phyloP scores from a whole-genome alignment of 1,140 invertebrate species.

The Tenebrio molitor region DNA sequence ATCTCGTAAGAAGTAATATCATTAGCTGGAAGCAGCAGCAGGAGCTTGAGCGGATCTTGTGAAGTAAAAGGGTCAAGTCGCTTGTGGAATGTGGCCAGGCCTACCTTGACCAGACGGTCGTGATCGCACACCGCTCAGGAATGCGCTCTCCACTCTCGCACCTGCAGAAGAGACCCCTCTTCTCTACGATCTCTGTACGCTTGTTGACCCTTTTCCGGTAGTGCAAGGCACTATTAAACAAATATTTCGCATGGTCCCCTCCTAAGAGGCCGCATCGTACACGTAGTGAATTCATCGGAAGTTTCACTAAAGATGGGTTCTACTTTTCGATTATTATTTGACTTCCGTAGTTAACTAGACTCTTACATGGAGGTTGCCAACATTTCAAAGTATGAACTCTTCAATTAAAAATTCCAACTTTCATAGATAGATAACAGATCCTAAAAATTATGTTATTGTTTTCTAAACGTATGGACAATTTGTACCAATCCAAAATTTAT shows the following conservation, averaged over 20 bases:
- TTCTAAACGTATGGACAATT: no score
- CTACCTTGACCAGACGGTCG: constrained; percentile 63
- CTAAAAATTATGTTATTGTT: no score
- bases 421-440: no score
- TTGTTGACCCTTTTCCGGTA: constrained; percentile 44
- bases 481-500: no score
- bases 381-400: no score
- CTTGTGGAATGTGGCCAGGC: constrained; percentile 61
- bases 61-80: constrained; percentile 60
- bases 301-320: no score
- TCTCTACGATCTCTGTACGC: constrained; percentile 24
- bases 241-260: constrained; percentile 19
- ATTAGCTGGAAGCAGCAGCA: constrained; percentile 52
- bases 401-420: no score
- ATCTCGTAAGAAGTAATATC: constrained; percentile 40
- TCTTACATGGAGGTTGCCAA: no score
- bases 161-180: constrained; percentile 49
- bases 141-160: constrained; percentile 57
- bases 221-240: constrained; percentile 23
- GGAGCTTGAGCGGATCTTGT: constrained; percentile 54
- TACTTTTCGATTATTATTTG: no score
- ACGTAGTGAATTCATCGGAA: no score
- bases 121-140: constrained; percentile 60
- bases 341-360: no score
- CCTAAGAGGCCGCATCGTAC: neutral